These are phyloP conservation scores for Phenacoccus solenopsis DNA, from an alignment of 1,140 invertebrate genomes.

Conservation along the genomic window DNA sequence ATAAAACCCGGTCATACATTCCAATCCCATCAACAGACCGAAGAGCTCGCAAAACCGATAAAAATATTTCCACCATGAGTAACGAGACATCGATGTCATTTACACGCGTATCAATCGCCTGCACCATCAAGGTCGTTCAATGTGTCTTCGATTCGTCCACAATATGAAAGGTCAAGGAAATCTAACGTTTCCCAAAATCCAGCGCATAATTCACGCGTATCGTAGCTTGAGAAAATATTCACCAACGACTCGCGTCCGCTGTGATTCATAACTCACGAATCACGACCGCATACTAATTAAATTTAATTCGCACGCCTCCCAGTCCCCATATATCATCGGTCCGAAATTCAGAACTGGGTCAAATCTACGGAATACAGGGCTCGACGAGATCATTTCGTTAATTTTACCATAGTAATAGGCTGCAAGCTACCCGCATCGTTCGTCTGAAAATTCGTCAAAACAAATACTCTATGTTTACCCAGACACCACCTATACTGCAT, in stretches of 20 bases:
- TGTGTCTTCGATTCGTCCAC: not conserved
- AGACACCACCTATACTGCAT: no score
- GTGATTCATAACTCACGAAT: not conserved
- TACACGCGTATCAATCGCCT: not conserved
- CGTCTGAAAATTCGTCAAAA: no score
- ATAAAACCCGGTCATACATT: no score
- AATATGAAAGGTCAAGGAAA: not conserved
- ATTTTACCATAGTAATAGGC: no score
- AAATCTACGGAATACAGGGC: not conserved
- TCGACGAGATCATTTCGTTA: not conserved
- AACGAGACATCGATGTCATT: not conserved
- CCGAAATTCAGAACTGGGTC: not conserved
- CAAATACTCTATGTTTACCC: no score
- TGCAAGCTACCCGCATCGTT: not conserved
- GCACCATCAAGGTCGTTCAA: not conserved
- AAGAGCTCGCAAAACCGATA: not conserved
- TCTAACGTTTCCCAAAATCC: not conserved
- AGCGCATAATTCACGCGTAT: not conserved
- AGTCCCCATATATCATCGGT: not conserved
- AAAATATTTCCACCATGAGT: not conserved
- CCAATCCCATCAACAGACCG: not conserved
- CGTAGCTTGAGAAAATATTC: no score
- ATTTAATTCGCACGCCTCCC: not conserved
- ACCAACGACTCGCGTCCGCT: not conserved
- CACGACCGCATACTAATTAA: not conserved